Percentiles rank a stretch among this genome's conserved stretches.
Conservation (phyloP, 2,797 vertebrate genomes). For the Podargus strigoides region DNA sequence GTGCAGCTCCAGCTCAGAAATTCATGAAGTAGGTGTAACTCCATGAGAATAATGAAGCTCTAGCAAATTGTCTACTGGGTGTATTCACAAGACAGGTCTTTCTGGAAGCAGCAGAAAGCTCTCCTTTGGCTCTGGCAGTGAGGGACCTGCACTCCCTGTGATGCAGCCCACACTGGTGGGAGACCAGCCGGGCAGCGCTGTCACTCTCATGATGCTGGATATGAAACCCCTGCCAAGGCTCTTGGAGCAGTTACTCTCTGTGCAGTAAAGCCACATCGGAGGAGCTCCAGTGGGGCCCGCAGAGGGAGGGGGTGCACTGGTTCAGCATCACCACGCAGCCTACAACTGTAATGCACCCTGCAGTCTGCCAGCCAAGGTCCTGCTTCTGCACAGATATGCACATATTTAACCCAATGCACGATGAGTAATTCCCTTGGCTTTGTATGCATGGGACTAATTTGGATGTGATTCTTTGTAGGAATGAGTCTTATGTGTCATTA, state of each 20-base stretch:
- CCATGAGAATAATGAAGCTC: not conserved
- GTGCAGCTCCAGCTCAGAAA: not conserved
- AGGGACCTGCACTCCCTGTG: not conserved
- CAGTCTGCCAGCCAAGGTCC: not conserved
- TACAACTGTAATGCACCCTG: not conserved
- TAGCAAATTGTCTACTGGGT: not conserved
- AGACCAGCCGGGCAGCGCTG: not conserved
- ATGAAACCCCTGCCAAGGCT: accelerated
- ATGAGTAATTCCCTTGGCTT: not conserved
- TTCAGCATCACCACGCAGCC: accelerated
- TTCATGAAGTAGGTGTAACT: not conserved
- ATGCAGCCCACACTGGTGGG: not conserved
- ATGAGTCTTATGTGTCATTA: not conserved
- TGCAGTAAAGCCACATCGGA: not conserved
- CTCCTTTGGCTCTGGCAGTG: not conserved
- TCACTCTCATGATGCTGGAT: accelerated
- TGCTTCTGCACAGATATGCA: not conserved
- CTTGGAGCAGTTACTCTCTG: not conserved
- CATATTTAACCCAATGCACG: not conserved
- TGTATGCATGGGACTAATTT: not conserved
- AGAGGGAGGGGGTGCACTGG: not conserved
- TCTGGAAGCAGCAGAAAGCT: not conserved
- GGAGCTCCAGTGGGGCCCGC: accelerated
- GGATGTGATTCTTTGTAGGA: not conserved
- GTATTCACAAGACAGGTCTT: not conserved